Conservation (phyloP, 1,140 invertebrate genomes). For the Aphaenogaster floridana region DNA sequence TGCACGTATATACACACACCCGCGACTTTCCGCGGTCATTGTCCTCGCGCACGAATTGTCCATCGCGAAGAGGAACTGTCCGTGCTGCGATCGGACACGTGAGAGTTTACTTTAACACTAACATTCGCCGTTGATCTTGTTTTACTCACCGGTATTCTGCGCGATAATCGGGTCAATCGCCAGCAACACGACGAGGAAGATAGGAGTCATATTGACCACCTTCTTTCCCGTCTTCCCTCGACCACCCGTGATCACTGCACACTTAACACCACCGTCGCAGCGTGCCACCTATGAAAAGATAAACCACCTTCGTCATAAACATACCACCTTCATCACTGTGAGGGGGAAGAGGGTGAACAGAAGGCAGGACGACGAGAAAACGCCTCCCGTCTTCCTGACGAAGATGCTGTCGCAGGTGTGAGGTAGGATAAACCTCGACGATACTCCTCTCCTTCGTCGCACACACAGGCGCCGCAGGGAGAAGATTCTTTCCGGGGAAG, state of each 20-base stretch:
- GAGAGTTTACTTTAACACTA: conserved; percentile 50
- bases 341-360: not conserved
- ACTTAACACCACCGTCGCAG: conserved; percentile 82
- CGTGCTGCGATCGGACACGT: not conserved
- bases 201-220: conserved; percentile 87
- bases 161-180: conserved; percentile 86
- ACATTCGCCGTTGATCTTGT: conserved; percentile 67
- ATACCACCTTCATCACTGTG: conserved; percentile 79
- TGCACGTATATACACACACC: not conserved
- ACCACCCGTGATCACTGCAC: conserved; percentile 84
- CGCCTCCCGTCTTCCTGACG: conserved; percentile 21
- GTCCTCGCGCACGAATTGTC: conserved; percentile 33
- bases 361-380: conserved; percentile 29
- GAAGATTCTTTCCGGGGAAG: not conserved
- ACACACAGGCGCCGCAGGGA: conserved; percentile 7
- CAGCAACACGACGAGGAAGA: conserved; percentile 87
- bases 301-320: conserved; percentile 84
- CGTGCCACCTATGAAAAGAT: conserved; percentile 84
- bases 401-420: conserved; percentile 41
- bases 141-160: conserved; percentile 86
- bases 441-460: conserved; percentile 53
- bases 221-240: conserved; percentile 83
- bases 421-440: not conserved
- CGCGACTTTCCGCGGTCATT: conserved; percentile 1
- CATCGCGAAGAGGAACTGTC: not conserved